Evolutionary conservation across 2,797 vertebrate species (phyloP), one percentile per base, ranked within the genome.

Genomic region (Epinephelus malabaricus): DNA sequence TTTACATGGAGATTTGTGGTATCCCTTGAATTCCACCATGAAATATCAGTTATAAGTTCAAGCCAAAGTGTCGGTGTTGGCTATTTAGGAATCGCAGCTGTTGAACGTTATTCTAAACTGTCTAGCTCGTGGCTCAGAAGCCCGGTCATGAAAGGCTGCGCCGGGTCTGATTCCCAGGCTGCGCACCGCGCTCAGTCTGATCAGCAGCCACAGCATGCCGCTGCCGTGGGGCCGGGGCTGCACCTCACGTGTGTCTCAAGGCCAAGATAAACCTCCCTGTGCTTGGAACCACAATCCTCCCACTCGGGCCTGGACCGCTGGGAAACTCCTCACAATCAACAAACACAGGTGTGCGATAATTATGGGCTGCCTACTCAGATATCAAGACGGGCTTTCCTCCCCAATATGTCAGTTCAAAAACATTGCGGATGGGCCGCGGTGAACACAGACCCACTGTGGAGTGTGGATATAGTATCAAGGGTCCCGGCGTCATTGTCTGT

Each of bases 321-420:
- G 93, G 94, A 95, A 95, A 90, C 91, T 92, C 90, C 86, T 88
- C 90, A 95, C 90, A 91, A 93, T 94, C 94, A 93, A 94, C 94
- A 94, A 94, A 94, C 93, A 94, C 95, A 95, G 94, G 95, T 95
- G 95, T 89, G 89, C 75, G 91, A 94, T 95, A 94, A 95, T 95
- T 95, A 95, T 81, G 90, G 79, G 83, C 92, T 91, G 92, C 89
- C 90, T 90, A 78, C 92, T 94, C 91, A 72, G 91, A 94, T 94
- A 94, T 93, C 90, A 89, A 86, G 90, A 86, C 81, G 45, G 87
- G 88, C 84, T 87, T 88, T 88, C 85, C 88, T 93, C 84, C 92
- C 63, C 78, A 78, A 78, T 78, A 87, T 82, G 89, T 89, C 87
- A 83, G 84, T 81, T 91, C 80, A 82, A 92, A 93, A 94, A 92